Percentiles rank a stretch among this genome's conserved stretches.
Conservation (phyloP, 2,888 invertebrate species). For the Heliconius charithonia region DNA sequence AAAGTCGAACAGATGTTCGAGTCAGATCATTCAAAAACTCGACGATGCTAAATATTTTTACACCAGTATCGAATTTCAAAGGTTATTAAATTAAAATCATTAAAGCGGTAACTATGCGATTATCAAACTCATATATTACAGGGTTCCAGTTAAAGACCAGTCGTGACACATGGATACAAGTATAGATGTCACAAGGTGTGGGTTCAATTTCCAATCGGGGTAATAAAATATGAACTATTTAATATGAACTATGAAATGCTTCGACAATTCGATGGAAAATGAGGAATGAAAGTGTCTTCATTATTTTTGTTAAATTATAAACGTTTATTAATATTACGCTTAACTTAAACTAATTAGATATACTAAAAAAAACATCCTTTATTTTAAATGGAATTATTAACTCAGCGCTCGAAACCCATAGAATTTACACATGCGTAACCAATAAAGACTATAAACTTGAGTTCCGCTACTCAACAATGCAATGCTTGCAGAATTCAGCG, state of each 20-base stretch:
- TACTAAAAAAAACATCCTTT: constrained; percentile 31
- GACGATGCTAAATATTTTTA: constrained; percentile 25
- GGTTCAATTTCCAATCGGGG: too few species aligned
- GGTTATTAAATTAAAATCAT: constrained; percentile 2
- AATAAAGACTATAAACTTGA: constrained; percentile 16
- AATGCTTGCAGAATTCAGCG: too few species aligned
- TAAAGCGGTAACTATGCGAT: constrained; percentile 17
- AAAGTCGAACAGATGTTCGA: constrained; percentile 49
- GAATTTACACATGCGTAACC: not conserved
- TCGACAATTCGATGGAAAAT: too few species aligned
- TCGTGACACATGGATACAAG: too few species aligned
- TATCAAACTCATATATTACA: constrained; percentile 4
- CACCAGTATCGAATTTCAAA: constrained; percentile 25
- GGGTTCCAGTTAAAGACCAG: not conserved
- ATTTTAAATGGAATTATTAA: constrained; percentile 45
- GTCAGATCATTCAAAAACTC: constrained; percentile 35
- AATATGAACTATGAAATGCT: too few species aligned
- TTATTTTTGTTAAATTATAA: not conserved
- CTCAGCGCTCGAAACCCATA: constrained; percentile 14
- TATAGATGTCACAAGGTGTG: too few species aligned
- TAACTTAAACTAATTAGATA: constrained; percentile 16
- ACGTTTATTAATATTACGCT: not conserved
- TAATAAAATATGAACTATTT: too few species aligned
- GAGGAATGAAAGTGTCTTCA: too few species aligned
- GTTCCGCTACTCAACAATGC: too few species aligned